phyloP scores from a whole-genome alignment of 2,888 invertebrate genomes.

The Dilophus febrilis region DNA sequence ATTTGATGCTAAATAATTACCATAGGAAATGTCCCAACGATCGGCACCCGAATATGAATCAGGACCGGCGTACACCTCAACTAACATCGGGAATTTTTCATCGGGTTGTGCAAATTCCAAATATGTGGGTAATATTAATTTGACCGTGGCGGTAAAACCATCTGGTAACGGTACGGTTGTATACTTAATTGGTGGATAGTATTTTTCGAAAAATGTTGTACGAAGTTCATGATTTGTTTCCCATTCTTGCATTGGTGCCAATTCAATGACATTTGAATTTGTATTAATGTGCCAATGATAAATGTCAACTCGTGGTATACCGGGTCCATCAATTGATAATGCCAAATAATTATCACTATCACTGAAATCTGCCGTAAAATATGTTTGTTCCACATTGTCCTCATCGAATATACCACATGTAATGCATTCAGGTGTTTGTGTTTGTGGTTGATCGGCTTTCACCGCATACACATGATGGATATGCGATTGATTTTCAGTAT shows the following conservation, averaged over 20 bases:
- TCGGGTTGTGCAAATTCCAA: constrained; percentile 43
- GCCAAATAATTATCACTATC: constrained; percentile 46
- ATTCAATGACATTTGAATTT: background rate
- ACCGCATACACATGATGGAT: constrained; percentile 68
- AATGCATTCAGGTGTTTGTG: constrained; percentile 42
- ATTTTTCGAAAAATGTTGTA: constrained; percentile 31
- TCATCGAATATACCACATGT: constrained; percentile 43
- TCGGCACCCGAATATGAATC: constrained; percentile 72
- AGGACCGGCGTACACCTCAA: constrained; percentile 87
- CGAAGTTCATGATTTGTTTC: constrained; percentile 44
- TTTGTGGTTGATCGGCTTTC: constrained; percentile 29
- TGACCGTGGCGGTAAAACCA: constrained; percentile 52
- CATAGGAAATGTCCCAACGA: constrained; percentile 72
- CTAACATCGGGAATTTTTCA: constrained; percentile 60
- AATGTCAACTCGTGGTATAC: constrained; percentile 54
- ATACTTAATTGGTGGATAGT: constrained; percentile 40
- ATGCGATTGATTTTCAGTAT: constrained; percentile 53
- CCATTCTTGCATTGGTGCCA: constrained; percentile 34
- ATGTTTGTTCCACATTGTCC: constrained; percentile 19
- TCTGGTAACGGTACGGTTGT: constrained; percentile 44
- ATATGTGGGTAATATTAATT: constrained; percentile 54
- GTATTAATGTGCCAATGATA: constrained; percentile 25
- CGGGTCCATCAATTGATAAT: constrained; percentile 70
- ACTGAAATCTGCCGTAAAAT: constrained; percentile 45
- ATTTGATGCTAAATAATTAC: constrained; percentile 67